phyloP scores from a whole-genome alignment of 1,140 invertebrate genomes.

The Drosophila takahashii region DNA sequence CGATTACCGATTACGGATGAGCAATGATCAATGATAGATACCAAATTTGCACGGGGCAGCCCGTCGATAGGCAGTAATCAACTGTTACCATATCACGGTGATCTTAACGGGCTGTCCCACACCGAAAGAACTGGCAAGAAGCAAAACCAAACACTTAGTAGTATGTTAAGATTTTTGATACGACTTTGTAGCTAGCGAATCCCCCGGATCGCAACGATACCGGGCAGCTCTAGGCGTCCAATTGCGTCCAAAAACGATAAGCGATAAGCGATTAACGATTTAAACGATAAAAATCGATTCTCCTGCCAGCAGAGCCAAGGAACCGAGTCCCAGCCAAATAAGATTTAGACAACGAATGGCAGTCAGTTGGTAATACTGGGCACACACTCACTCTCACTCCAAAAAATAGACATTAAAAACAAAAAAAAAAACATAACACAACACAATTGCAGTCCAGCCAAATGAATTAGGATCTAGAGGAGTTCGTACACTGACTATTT shows the following conservation, averaged over 20 bases:
- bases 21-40: background rate
- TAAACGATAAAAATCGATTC: slow-evolving; percentile 27
- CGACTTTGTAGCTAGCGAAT: slow-evolving; percentile 76
- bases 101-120: background rate
- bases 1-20: background rate
- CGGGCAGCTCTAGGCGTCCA: slow-evolving; percentile 55
- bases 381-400: slow-evolving; percentile 2
- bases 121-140: slow-evolving; percentile 13
- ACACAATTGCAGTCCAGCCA: slow-evolving; percentile 38
- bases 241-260: slow-evolving; percentile 66
- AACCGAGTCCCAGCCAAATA: slow-evolving; percentile 51
- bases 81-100: slow-evolving; percentile 27
- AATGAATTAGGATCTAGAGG: slow-evolving; percentile 31
- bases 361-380: slow-evolving; percentile 23
- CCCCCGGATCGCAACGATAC: slow-evolving; percentile 46
- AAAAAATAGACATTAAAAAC: slow-evolving; percentile 1
- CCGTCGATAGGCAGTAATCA: slow-evolving; percentile 5
- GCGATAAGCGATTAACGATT: slow-evolving; percentile 2
- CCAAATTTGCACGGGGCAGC: slow-evolving; percentile 20
- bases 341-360: slow-evolving; percentile 50
- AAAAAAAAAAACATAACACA: slow-evolving; percentile 1
- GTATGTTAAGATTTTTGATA: slow-evolving; percentile 73
- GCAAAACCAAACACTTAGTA: slow-evolving; percentile 27
- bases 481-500: slow-evolving; percentile 41
- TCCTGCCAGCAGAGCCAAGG: slow-evolving; percentile 60